These are phyloP conservation scores for Subacronicta megacephala DNA, from an alignment of 2,888 invertebrate species.

Conservation along the genomic window DNA sequence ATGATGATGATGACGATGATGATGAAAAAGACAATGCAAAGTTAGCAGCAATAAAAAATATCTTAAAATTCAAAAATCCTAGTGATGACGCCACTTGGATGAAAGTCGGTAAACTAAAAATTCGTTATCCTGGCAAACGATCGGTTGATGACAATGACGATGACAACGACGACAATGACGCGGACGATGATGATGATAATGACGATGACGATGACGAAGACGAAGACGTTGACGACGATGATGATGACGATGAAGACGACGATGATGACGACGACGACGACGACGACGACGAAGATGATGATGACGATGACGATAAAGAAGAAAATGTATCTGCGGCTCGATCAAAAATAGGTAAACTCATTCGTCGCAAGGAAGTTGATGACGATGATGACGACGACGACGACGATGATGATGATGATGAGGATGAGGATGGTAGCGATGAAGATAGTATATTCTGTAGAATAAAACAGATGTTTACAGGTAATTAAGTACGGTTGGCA, in stretches of 20 bases:
- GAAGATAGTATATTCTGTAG: slow-evolving; percentile 86
- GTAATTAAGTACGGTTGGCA: slow-evolving; percentile 81
- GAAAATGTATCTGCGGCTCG: slow-evolving; percentile 51
- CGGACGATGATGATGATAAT: slow-evolving; percentile 67
- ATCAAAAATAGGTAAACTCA: slow-evolving; percentile 64
- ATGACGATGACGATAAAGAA: slow-evolving; percentile 74
- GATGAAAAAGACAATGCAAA: slow-evolving; percentile 76
- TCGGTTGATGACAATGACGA: slow-evolving; percentile 66
- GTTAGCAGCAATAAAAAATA: slow-evolving; percentile 61
- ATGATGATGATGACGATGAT: slow-evolving; percentile 63
- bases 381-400: slow-evolving; percentile 70
- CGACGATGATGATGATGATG: slow-evolving; percentile 72
- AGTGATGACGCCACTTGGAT: slow-evolving; percentile 62
- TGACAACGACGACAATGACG: slow-evolving; percentile 74
- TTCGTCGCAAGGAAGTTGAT: slow-evolving; percentile 75
- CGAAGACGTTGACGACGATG: slow-evolving; percentile 83
- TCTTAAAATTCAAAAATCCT: slow-evolving; percentile 59
- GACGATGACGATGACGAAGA: slow-evolving; percentile 75
- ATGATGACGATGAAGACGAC: slow-evolving; percentile 79
- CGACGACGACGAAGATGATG: slow-evolving; percentile 78
- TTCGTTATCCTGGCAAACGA: slow-evolving; percentile 58
- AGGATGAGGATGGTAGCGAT: slow-evolving; percentile 86
- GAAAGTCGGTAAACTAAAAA: slow-evolving; percentile 64
- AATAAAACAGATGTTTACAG: slow-evolving; percentile 88
- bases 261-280: slow-evolving; percentile 74